Percentiles rank a stretch among this genome's conserved stretches.
Evolutionary conservation across 2,797 vertebrate genomes (phyloP).

Genomic region (Gobionotothen gibberifrons): DNA sequence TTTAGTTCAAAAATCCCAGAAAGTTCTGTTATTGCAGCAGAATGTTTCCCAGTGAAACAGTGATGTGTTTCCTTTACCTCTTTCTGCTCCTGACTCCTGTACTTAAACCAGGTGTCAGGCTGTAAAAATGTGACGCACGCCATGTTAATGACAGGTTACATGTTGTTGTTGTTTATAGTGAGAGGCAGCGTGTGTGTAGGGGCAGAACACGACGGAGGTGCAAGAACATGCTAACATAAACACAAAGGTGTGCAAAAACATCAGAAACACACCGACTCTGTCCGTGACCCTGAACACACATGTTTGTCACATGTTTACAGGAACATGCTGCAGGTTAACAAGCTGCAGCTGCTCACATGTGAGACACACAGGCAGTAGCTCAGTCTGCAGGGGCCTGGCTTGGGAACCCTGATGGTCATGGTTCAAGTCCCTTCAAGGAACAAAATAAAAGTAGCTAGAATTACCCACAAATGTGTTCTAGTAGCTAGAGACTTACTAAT

Average conservation of each 20-base stretch:
- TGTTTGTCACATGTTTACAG: conserved; percentile 12
- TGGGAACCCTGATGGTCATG: too few relatives aligned
- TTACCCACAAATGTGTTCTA: too few relatives aligned
- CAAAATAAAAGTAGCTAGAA: too few relatives aligned
- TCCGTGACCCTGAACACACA: rapidly evolving
- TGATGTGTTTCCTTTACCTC: too few relatives aligned
- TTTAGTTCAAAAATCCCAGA: not conserved
- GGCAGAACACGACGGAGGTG: not conserved
- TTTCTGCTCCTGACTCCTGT: not conserved
- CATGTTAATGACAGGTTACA: rapidly evolving
- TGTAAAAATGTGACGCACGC: not conserved
- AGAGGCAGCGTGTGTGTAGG: not conserved
- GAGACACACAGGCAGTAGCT: not conserved
- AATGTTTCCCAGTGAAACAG: not conserved
- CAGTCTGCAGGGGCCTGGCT: too few relatives aligned
- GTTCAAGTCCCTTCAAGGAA: too few relatives aligned
- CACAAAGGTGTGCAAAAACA: not conserved
- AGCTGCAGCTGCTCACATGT: conserved; percentile 18
- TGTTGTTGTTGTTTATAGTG: not conserved
- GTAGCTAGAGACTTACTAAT: too few relatives aligned
- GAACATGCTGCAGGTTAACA: conserved; percentile 26
- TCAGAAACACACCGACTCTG: not conserved
- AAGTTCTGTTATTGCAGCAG: not conserved
- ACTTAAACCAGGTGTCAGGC: not conserved
- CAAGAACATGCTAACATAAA: conserved; percentile 21